Evolutionary conservation across 2,113 vertebrate species (phyloP).

Genomic region (Sphyrna mokarran): DNA sequence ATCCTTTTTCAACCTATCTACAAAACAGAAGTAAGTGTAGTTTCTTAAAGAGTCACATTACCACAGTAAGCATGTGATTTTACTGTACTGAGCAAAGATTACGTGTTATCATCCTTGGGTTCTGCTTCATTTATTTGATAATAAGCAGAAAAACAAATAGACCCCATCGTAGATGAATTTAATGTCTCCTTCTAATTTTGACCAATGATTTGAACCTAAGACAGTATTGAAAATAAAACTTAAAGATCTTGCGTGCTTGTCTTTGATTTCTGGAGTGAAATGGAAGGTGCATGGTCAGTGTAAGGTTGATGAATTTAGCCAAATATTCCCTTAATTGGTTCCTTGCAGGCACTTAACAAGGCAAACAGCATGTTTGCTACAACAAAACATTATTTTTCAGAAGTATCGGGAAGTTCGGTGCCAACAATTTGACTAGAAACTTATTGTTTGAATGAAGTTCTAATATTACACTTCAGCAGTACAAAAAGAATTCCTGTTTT

Average conservation of each 20-base stretch:
- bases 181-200: not conserved
- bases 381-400: not conserved
- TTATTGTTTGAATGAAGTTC: not conserved
- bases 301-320: not conserved
- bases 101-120: not conserved
- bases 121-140: not conserved
- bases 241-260: not conserved
- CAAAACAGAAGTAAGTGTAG: not conserved
- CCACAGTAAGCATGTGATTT: not conserved
- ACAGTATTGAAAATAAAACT: not conserved
- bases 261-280: not conserved
- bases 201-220: not conserved
- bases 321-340: not conserved
- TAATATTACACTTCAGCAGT: not conserved
- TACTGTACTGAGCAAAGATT: not conserved
- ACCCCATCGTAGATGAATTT: not conserved
- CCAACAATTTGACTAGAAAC: not conserved
- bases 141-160: not conserved
- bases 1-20: not conserved
- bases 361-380: not conserved
- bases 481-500: not conserved
- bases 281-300: not conserved
- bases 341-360: not conserved
- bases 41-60: no score
- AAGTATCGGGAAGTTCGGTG: not conserved